Base-by-base conservation (phyloP, 2,113 vertebrate species). In the Nothoprocta perdicaria region DNA sequence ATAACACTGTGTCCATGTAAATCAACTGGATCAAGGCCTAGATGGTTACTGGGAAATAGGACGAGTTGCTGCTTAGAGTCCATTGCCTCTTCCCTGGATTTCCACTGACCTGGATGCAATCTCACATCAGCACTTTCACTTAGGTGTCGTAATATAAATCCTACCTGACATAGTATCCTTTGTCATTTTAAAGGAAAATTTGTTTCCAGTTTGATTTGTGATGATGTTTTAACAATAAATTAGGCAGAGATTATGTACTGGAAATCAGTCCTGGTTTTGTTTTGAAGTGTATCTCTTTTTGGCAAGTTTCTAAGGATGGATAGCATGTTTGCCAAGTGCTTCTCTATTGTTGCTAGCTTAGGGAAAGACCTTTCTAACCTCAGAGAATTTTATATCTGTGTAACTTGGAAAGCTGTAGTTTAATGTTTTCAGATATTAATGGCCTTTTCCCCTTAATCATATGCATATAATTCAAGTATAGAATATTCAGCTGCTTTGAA, bases 381-480 rank as follows among this genome's bases (percentile, higher is more conserved):
- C 1, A 45, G 48, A 35, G 10, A 27, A 27, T 48, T 61, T 45
- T n/a, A 29, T 27, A 10, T 52, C 14, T 72, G 22, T 23, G 4
- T 79, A 40, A 78, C 61, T 84, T 81, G 27, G 22, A 68, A 80
- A 53, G 18, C 77, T 80, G n/a, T 40, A 40, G 55, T 84, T 84
- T 75, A 90, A 63, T 78, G 11, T 5, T 84, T 66, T 78, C 38
- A 65, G 41, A 9, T 83, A 9, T 21, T 71, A 17, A 45, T 40
- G 40, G 21, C 4, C 2, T 9, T 26, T 6, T 1, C 21, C 19
- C 38, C 1, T 1, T 24, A 27, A 11, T 21, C 57, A 43, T 1
- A 0, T 77, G 35, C 3, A 1, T 27, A 14, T 41, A 91, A 29
- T 33, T 81, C 22, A 84, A 75, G 46, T 3, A 1, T 33, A n/a